Evolutionary conservation across 2,888 invertebrate species (phyloP).

Genomic region (Meteorus cinctellus): DNA sequence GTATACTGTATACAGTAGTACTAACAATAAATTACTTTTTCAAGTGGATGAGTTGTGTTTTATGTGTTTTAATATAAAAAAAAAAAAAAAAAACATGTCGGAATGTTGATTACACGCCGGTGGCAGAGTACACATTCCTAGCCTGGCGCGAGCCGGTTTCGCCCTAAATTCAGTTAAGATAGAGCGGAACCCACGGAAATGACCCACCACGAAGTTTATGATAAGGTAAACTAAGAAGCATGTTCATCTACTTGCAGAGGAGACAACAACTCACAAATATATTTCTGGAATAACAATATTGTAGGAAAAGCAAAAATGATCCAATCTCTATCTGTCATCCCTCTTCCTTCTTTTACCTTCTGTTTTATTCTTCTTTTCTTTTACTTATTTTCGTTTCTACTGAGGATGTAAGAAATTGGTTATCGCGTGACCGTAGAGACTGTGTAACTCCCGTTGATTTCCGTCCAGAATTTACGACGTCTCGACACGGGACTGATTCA

Average conservation of each 20-base stretch:
- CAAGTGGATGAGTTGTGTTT: background rate
- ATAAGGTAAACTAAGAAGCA: slow-evolving; percentile 6
- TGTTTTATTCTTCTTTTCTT: background rate
- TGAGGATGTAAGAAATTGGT: slow-evolving; percentile 15
- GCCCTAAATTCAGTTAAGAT: slow-evolving; percentile 66
- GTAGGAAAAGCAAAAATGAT: slow-evolving; percentile 10
- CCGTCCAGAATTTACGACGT: slow-evolving; percentile 36
- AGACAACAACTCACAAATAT: background rate
- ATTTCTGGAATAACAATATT: slow-evolving; percentile 14
- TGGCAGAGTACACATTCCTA: slow-evolving; percentile 64
- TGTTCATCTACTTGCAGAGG: background rate
- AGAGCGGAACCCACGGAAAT: slow-evolving; percentile 44
- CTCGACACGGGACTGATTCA: slow-evolving; percentile 28
- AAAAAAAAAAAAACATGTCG: slow-evolving; percentile 27
- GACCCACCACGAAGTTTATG: slow-evolving; percentile 56
- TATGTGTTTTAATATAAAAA: slow-evolving; percentile 12
- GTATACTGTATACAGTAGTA: slow-evolving; percentile 6
- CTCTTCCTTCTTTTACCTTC: background rate
- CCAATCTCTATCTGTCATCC: background rate
- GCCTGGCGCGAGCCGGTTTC: slow-evolving; percentile 57
- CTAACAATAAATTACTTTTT: slow-evolving; percentile 17
- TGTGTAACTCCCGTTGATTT: slow-evolving; percentile 32
- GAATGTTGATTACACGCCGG: slow-evolving; percentile 52
- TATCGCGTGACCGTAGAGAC: slow-evolving; percentile 26
- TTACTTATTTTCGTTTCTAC: background rate